Evolutionary conservation across 2,888 invertebrate genomes (phyloP), one percentile per base, ranked within the genome.

Genomic region (Diarsia mendica): DNA sequence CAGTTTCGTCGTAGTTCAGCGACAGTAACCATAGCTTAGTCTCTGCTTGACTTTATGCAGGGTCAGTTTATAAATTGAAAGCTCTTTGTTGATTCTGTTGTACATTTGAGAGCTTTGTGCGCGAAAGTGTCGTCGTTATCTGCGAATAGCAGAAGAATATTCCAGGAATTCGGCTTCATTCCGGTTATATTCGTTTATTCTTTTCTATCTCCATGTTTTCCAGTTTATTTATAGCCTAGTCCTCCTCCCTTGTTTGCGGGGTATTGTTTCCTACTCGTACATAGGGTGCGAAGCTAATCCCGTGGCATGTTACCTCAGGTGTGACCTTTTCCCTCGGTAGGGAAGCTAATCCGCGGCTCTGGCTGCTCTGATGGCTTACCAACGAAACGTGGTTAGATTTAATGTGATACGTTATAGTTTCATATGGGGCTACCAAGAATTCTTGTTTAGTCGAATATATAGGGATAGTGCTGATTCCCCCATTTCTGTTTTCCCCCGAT

Each of bases 101-200:
- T n/a, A n/a, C n/a, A n/a, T n/a, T n/a, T n/a, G n/a, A n/a, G n/a
- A n/a, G n/a, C n/a, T n/a, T n/a, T n/a, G n/a, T n/a, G n/a, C n/a
- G n/a, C n/a, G n/a, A n/a, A n/a, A n/a, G n/a, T n/a, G n/a, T n/a
- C n/a, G n/a, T n/a, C n/a, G 39, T 39, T 39, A 39, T 39, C 0
- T 39, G 39, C 58, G 68, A 84, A 81, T 75, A 67, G 33, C 77
- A 79, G 68, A 75, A 79, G 83, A 87, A 84, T 85, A 82, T 83
- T 87, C 87, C 83, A 85, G 83, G 79, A 85, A 87, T 84, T 82
- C 79, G 69, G 64, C 66, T 85, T 80, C 80, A 78, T 80, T 71
- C 76, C 74, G 69, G 81, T 85, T 72, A 83, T 39, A 83, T 39
- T 39, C 39, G 39, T 39, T 85, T 85, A 84, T 87, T 86, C n/a